Conservation (phyloP, 1,140 invertebrate species). For the Bombus picipes region DNA sequence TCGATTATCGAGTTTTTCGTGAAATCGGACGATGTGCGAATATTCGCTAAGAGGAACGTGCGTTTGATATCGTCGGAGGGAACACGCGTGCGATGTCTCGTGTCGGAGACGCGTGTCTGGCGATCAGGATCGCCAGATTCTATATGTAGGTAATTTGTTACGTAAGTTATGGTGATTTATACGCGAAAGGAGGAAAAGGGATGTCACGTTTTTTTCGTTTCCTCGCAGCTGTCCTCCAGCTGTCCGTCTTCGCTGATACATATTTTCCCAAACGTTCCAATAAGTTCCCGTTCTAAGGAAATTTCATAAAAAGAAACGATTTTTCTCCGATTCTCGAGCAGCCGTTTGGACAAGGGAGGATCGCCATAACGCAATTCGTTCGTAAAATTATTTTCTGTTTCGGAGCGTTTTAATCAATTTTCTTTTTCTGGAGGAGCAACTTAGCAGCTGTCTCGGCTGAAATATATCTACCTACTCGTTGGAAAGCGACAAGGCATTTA, state of each 20-base stretch:
- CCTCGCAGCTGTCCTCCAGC: constrained; percentile 28
- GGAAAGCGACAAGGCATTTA: background rate
- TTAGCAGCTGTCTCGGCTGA: too few species aligned
- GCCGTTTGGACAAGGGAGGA: background rate
- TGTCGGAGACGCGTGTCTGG: background rate
- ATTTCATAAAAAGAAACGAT: constrained; percentile 29
- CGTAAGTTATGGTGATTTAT: constrained; percentile 8
- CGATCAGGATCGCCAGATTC: background rate
- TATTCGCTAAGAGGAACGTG: too few species aligned
- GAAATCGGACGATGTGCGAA: too few species aligned
- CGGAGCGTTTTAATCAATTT: constrained; percentile 1
- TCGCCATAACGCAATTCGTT: constrained; percentile 30
- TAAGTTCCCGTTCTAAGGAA: background rate
- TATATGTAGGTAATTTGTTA: background rate
- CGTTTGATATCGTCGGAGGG: too few species aligned
- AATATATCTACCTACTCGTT: background rate
- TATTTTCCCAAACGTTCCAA: constrained; percentile 45
- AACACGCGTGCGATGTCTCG: too few species aligned
- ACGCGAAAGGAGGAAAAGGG: background rate
- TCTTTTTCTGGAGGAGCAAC: background rate
- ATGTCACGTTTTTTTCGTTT: constrained; percentile 13
- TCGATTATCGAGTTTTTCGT: too few species aligned
- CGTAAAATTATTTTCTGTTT: constrained; percentile 25
- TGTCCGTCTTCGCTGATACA: constrained; percentile 49
- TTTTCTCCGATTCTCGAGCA: background rate